Evolutionary conservation across 2,888 invertebrate genomes (phyloP).

Genomic region (Phortica okadai): DNA sequence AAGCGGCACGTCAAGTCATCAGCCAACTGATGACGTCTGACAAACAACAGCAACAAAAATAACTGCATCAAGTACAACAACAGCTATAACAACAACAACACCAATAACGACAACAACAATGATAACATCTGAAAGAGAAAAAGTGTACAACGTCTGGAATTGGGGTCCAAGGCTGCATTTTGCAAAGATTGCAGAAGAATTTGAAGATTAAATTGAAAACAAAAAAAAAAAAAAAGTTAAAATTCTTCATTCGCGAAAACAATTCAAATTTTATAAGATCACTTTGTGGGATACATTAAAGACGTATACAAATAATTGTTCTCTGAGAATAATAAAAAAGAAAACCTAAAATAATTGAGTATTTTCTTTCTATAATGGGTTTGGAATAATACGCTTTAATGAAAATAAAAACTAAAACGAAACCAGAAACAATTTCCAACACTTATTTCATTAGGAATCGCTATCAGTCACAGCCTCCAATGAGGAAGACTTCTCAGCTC

Average conservation of each 20-base stretch:
- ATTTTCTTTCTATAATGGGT: background rate
- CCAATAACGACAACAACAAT: conserved; percentile 27
- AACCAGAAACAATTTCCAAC: background rate
- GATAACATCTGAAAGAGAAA: conserved; percentile 14
- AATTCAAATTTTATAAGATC: background rate
- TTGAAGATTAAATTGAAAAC: conserved; percentile 14
- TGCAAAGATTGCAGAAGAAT: conserved; percentile 20
- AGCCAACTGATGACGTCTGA: conserved; percentile 55
- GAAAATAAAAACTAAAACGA: background rate
- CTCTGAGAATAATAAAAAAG: background rate
- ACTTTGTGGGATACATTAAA: background rate
- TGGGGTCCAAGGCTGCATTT: conserved; percentile 39
- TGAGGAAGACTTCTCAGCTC: background rate
- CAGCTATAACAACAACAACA: conserved; percentile 19
- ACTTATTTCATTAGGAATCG: background rate
- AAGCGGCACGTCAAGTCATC: conserved; percentile 24
- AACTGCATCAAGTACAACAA: conserved; percentile 24
- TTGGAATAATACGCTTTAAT: no score
- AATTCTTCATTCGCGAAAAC: background rate
- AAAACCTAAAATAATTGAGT: background rate
- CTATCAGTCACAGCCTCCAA: conserved; percentile 9
- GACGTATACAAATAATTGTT: background rate
- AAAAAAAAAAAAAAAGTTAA: conserved; percentile 27
- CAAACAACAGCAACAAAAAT: conserved; percentile 59
- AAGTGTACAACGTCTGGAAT: background rate